A percentile compares a stretch with the other conserved stretches of the same genome.
Conservation (phyloP, 2,797 vertebrate genomes). For the Pangasius sanitwongsei region DNA sequence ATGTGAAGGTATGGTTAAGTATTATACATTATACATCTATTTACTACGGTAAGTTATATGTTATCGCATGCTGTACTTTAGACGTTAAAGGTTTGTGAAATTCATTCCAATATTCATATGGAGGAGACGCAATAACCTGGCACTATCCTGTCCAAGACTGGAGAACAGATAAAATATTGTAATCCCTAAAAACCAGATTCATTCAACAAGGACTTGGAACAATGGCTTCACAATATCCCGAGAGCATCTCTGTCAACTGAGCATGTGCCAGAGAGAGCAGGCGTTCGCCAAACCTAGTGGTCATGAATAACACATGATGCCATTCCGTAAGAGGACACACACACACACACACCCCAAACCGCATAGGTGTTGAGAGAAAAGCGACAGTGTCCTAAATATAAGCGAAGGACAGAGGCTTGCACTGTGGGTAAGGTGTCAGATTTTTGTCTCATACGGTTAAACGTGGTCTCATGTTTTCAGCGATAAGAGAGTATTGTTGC, state of each 20-base stretch:
- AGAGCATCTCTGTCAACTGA: conserved; percentile 38
- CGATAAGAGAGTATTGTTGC: conserved; percentile 3
- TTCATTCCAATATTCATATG: background rate
- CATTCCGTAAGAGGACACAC: conserved; percentile 38
- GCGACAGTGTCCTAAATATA: conserved; percentile 24
- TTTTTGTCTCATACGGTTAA: conserved; percentile 30
- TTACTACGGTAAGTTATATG: background rate
- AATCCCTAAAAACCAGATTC: background rate
- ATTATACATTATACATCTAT: background rate
- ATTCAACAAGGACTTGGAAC: background rate
- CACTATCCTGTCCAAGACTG: background rate
- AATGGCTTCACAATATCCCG: conserved; percentile 16
- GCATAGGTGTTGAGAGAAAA: conserved; percentile 34
- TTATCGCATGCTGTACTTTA: background rate
- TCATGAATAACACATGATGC: conserved; percentile 56
- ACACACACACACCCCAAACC: background rate
- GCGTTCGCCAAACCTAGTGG: conserved; percentile 38
- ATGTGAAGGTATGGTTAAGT: background rate
- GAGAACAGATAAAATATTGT: background rate
- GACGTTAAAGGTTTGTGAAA: background rate
- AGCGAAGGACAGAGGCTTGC: conserved; percentile 8
- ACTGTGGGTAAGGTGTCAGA: conserved; percentile 34
- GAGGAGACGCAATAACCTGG: background rate
- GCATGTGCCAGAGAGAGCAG: conserved; percentile 44
- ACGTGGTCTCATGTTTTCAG: conserved; percentile 7